These are phyloP conservation scores for Elaeidobius kamerunicus DNA, from an alignment of 2,888 invertebrate species.

Conservation along the genomic window DNA sequence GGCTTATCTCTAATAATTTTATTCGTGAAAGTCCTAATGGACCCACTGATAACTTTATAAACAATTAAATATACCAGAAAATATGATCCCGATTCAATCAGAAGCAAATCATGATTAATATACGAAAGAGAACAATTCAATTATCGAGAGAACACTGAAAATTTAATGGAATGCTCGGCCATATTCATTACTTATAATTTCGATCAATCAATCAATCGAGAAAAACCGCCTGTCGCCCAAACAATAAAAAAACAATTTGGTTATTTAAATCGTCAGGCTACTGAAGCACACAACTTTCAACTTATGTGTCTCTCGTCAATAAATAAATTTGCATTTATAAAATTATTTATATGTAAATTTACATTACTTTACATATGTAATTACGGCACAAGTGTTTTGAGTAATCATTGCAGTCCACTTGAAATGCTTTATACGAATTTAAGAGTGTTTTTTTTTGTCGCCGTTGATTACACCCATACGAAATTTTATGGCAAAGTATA, in stretches of 20 bases:
- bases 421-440: conserved; percentile 19
- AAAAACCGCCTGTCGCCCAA: conserved; percentile 12
- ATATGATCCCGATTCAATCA: too few relatives aligned
- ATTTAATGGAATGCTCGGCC: background rate
- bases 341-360: conserved; percentile 26
- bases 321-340: conserved; percentile 27
- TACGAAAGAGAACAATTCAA: background rate
- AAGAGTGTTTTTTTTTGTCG: conserved; percentile 21
- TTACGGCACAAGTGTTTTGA: conserved; percentile 22
- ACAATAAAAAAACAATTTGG: conserved; percentile 17
- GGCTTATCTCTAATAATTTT: too few relatives aligned
- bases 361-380: conserved; percentile 27
- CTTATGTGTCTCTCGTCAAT: conserved; percentile 18
- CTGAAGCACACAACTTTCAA: conserved; percentile 5
- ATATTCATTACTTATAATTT: conserved; percentile 3
- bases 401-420: conserved; percentile 19
- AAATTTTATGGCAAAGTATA: conserved; percentile 16
- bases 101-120: background rate
- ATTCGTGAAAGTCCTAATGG: too few relatives aligned
- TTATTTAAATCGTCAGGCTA: conserved; percentile 14
- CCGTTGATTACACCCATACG: conserved; percentile 16
- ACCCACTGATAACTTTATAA: too few relatives aligned
- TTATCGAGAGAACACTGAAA: background rate
- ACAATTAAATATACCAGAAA: too few relatives aligned
- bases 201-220: conserved; percentile 12